Base-by-base conservation (phyloP, 1,140 invertebrate species). In the Xylocopa sonorina region DNA sequence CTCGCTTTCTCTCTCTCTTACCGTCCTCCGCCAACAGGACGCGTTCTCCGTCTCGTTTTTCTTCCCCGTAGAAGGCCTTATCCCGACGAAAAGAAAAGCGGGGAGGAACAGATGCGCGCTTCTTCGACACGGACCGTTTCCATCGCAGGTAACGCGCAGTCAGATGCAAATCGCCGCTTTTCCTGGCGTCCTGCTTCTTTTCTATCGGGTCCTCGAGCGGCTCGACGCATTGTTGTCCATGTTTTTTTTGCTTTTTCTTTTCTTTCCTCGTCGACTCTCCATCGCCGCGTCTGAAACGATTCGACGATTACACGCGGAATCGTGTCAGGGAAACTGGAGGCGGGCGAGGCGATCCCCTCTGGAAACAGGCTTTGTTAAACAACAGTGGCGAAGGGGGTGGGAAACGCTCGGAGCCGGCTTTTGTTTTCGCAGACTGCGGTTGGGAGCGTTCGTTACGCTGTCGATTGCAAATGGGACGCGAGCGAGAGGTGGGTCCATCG, bases 111-210 rank as follows among this genome's bases (percentile, higher is more conserved):
- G 86, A 88, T 88, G 87, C 80, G 73, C 80, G 62, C 74, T 78
- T 75, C 78, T 74, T 73, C 76, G 50, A 64, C 66, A 60, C 50
- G 60, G 34, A 24, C 21, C 67, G 32, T 63, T 77, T 77, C 41
- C 63, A 10, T 29, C 57, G 53, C 83, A 81, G 83, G 84, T 85
- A 85, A 83, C 50, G 58, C 46, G 58, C 72, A 79, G 78, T 83
- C 86, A 86, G 71, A 87, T 87, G 85, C 85, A 86, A 86, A 86
- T 87, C 71, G n/a, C 12, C 48, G 72, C 27, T 85, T 85, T 85
- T 84, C 78, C 74, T 32, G 38, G 24, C 60, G n/a, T 62, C 53
- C 16, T 29, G 43, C 51, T 58, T 58, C 62, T 27, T n/a, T n/a
- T n/a, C n/a, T n/a, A n/a, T n/a, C n/a, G 5, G 6, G 21, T 12